Conservation (phyloP, 2,797 vertebrate genomes). For the Myioborus melanocephalus region DNA sequence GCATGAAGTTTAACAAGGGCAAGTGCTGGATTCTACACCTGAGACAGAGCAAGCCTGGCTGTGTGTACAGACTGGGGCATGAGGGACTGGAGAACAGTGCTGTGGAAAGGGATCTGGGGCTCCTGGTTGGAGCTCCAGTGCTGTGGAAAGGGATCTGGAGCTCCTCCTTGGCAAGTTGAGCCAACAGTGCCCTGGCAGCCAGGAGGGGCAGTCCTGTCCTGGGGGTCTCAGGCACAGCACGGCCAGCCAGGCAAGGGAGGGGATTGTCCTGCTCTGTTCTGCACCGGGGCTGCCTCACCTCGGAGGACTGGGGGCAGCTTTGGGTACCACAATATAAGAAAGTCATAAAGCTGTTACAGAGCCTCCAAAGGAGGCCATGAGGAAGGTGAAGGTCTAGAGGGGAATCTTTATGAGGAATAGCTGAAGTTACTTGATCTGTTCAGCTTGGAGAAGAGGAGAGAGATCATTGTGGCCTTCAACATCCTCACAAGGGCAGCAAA, state of each 20-base stretch:
- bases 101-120: not conserved
- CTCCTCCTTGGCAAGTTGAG: not conserved
- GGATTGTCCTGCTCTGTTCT: not conserved
- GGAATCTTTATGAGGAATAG: not conserved
- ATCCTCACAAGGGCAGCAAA: not conserved
- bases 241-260: fast-evolving
- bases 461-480: not conserved
- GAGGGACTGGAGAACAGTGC: not conserved
- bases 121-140: not conserved
- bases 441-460: not conserved
- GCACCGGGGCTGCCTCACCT: fast-evolving
- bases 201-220: fast-evolving
- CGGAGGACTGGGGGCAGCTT: fast-evolving
- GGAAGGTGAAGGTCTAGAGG: not conserved
- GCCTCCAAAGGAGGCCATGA: not conserved
- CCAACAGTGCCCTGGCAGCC: not conserved
- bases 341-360: not conserved
- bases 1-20: too few species aligned
- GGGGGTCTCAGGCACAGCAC: not conserved
- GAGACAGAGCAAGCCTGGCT: not conserved
- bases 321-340: not conserved
- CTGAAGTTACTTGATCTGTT: not conserved
- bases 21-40: not conserved
- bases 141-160: not conserved
- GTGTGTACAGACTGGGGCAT: not conserved